Evolutionary conservation across 2,797 vertebrate species (phyloP), one percentile per base, ranked within the genome.

Genomic region (Selene dorsalis): DNA sequence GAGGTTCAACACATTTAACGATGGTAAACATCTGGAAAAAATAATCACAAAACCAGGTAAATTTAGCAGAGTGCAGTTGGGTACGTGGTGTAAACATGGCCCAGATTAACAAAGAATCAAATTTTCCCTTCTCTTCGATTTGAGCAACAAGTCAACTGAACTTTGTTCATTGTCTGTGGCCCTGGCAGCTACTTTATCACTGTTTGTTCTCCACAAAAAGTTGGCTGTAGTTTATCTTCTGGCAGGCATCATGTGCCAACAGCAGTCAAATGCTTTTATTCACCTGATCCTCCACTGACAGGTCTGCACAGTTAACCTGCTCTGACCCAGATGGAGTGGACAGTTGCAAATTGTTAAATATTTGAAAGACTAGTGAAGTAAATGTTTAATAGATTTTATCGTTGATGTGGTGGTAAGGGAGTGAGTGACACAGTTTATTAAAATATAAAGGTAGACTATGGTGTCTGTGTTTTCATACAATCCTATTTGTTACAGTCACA

Each of bases 101-200:
- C 2, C 2, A 16, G 4, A 60, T 30, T 26, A 0, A 39, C 5
- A 53, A 53, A 12, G 17, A 55, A 20, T 24, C 16, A 67, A 76
- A 56, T 39, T 18, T 48, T 1, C 39, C 4, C 20, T 41, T 28
- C n/a, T 18, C 38, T 39, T 80, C 20, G 39, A 6, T 39, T 22
- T 38, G 13, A 72, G 22, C 26, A 17, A 50, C 30, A 3, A 53
- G 69, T 79, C 50, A 26, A 32, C 75, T 81, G 65, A 77, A 52
- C 38, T 66, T 50, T 30, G 58, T 69, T 30, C 53, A 22, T 69
- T 48, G 20, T 75, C 47, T 57, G 4, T 48, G 20, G 13, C 28
- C 18, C 48, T 45, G 32, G n/a, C 39, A 64, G 50, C 75, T 73
- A 30, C 8, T 69, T 84, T 52, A 30, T 56, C 57, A 45, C 47